phyloP scores from a whole-genome alignment of 2,888 invertebrate genomes.

The Rotaria socialis region DNA sequence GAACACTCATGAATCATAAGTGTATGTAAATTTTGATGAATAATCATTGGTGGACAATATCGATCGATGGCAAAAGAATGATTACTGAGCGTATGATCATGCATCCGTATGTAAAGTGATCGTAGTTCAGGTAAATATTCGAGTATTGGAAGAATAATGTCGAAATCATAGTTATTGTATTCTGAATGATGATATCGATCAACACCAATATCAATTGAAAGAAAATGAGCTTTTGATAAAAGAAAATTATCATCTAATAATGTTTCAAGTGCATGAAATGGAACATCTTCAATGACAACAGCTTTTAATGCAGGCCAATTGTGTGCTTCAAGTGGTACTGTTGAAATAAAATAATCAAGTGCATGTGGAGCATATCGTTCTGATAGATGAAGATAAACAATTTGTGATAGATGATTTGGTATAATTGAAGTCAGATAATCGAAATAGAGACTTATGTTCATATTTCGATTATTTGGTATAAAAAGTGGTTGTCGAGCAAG shows the following conservation, averaged over 20 bases:
- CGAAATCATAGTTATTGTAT: background rate
- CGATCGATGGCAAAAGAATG: background rate
- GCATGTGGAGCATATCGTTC: background rate
- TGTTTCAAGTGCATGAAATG: background rate
- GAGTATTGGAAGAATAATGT: background rate
- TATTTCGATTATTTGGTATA: background rate
- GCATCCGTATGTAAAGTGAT: background rate
- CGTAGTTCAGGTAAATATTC: background rate
- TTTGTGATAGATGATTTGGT: background rate
- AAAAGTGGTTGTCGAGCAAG: background rate
- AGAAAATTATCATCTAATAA: background rate
- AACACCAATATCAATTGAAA: background rate
- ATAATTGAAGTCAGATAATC: background rate
- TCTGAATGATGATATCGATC: background rate
- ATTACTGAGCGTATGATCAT: accelerated
- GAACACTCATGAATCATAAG: background rate
- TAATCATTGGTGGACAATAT: background rate
- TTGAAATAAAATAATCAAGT: background rate
- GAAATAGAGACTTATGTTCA: background rate
- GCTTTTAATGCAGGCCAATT: background rate
- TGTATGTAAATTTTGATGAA: background rate
- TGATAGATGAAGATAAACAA: background rate
- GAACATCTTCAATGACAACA: background rate
- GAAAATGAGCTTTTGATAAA: background rate
- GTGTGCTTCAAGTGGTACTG: background rate